Conservation (phyloP, 2,888 invertebrate species). For the Trachelus troglodyta region DNA sequence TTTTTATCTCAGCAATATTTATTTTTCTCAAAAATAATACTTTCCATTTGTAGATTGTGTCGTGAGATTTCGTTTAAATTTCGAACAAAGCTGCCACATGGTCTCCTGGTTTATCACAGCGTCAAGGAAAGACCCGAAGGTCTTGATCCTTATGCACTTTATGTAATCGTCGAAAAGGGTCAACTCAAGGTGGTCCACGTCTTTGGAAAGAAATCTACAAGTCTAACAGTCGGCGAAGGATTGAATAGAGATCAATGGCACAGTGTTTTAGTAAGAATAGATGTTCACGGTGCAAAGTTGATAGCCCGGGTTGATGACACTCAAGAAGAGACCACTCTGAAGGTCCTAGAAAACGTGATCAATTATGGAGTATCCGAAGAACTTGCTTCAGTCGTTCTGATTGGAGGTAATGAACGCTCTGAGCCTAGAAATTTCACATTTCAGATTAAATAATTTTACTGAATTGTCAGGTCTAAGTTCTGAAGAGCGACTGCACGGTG, state of each 20-base stretch:
- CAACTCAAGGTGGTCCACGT: conserved; percentile 93
- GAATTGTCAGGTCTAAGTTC: conserved; percentile 79
- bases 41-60: conserved; percentile 72
- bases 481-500: conserved; percentile 88
- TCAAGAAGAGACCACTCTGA: conserved; percentile 83
- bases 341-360: conserved; percentile 84
- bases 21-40: not conserved
- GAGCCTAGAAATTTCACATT: not conserved
- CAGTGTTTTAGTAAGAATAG: conserved; percentile 86
- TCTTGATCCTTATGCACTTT: conserved; percentile 89
- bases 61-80: conserved; percentile 91
- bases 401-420: conserved; percentile 76
- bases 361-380: conserved; percentile 90
- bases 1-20: not conserved
- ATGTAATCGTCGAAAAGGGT: conserved; percentile 92
- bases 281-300: conserved; percentile 86
- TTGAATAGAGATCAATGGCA: conserved; percentile 92
- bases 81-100: conserved; percentile 88
- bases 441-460: not conserved
- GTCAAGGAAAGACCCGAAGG: conserved; percentile 85
- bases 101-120: conserved; percentile 89
- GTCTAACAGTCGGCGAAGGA: conserved; percentile 87
- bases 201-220: conserved; percentile 87
- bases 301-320: conserved; percentile 88
- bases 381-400: conserved; percentile 86